Conservation (phyloP, 2,113 vertebrate species). For the Papio anubis region DNA sequence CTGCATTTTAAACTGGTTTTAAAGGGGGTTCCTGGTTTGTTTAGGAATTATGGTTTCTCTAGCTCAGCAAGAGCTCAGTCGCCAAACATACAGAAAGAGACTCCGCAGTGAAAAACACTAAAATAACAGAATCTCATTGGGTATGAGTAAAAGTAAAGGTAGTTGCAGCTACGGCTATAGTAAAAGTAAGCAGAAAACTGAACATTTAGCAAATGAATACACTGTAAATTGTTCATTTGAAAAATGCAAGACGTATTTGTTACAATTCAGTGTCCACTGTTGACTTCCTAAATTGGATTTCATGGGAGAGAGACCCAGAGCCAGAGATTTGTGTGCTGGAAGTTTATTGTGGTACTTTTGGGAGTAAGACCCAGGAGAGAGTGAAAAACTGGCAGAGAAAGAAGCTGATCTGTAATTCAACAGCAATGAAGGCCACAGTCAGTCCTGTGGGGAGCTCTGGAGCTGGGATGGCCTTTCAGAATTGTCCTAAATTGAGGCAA, state of each 20-base stretch:
- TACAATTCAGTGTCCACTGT: background rate
- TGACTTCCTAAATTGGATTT: background rate
- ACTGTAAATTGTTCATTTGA: background rate
- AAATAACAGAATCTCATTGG: background rate
- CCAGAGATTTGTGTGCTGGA: background rate
- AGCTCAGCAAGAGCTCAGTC: background rate
- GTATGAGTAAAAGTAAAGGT: background rate
- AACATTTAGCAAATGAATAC: background rate
- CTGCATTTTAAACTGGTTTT: background rate
- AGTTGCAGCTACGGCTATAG: background rate
- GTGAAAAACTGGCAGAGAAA: background rate
- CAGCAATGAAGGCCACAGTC: background rate
- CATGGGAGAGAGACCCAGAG: background rate
- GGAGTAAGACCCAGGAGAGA: background rate
- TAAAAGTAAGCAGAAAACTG: background rate
- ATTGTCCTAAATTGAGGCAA: background rate
- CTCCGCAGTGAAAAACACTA: background rate
- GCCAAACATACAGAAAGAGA: background rate
- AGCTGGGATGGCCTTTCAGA: background rate
- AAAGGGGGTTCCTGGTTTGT: background rate
- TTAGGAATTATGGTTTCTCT: conserved; percentile 5
- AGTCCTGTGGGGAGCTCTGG: background rate
- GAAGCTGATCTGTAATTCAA: background rate
- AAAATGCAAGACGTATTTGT: background rate
- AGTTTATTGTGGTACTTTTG: background rate